Evolutionary conservation across 2,888 invertebrate genomes (phyloP).

Genomic region (Tenthredo mesomela): DNA sequence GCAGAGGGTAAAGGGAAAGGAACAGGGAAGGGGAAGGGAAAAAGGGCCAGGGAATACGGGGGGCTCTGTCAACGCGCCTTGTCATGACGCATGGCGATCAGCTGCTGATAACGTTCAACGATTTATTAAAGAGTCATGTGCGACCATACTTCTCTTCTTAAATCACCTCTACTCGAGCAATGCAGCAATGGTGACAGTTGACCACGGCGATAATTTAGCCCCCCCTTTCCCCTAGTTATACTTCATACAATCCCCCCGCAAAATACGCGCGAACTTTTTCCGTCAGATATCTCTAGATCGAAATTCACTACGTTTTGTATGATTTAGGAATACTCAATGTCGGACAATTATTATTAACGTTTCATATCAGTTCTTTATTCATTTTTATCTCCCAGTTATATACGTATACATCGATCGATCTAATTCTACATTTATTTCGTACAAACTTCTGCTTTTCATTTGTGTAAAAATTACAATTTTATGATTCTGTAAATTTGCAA

Average conservation of each 20-base stretch:
- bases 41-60: slow-evolving; percentile 53
- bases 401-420: background rate
- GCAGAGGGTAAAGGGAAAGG: slow-evolving; percentile 56
- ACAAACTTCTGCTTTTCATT: background rate
- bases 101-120: slow-evolving; percentile 72
- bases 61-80: slow-evolving; percentile 72
- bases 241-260: background rate
- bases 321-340: slow-evolving; percentile 5
- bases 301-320: background rate
- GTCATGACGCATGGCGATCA: slow-evolving; percentile 74
- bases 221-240: background rate
- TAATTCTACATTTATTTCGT: background rate
- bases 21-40: slow-evolving; percentile 61
- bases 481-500: background rate
- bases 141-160: slow-evolving; percentile 50
- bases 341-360: background rate
- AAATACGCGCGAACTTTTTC: background rate
- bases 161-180: slow-evolving; percentile 45
- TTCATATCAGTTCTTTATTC: slow-evolving; percentile 6
- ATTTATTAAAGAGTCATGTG: slow-evolving; percentile 72
- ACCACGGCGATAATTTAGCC: slow-evolving; percentile 36
- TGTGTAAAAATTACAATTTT: background rate
- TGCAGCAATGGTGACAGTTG: slow-evolving; percentile 38
- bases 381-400: background rate
- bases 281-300: background rate